Evolutionary conservation across 2,797 vertebrate genomes (phyloP).

Genomic region (Salmo trutta): DNA sequence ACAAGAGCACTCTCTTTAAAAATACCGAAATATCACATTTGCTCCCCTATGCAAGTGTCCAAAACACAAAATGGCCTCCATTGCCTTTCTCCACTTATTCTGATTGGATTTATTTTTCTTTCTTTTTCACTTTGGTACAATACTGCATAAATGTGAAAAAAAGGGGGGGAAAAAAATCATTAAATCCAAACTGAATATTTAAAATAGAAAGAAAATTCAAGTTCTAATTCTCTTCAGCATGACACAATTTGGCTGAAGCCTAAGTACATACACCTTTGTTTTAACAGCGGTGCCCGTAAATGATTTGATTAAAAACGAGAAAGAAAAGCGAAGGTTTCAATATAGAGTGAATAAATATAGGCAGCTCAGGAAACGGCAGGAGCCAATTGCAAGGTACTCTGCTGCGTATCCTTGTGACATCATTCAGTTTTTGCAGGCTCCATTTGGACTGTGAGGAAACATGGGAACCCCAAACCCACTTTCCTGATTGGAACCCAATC

Average conservation of each 20-base stretch:
- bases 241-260: constrained; percentile 38
- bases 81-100: constrained; percentile 38
- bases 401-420: constrained; percentile 20
- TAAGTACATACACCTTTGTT: constrained; percentile 23
- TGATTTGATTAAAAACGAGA: constrained; percentile 35
- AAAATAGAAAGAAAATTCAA: constrained; percentile 41
- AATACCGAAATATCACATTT: constrained; percentile 29
- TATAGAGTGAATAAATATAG: constrained; percentile 44
- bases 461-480: constrained; percentile 9
- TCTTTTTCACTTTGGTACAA: constrained; percentile 52
- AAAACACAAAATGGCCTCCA: constrained; percentile 41
- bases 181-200: constrained; percentile 38
- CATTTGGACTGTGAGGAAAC: constrained; percentile 26
- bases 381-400: constrained; percentile 25
- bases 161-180: constrained; percentile 27
- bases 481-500: constrained; percentile 22
- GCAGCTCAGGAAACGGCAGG: constrained; percentile 35
- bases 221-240: constrained; percentile 37
- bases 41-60: constrained; percentile 45
- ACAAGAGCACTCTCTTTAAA: constrained; percentile 27
- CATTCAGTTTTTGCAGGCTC: constrained; percentile 5
- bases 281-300: constrained; percentile 38
- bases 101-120: constrained; percentile 21
- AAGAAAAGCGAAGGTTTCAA: background rate
- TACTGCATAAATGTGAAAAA: constrained; percentile 65